Evolutionary conservation across 2,113 vertebrate genomes (phyloP), one percentile per base, ranked within the genome.

Genomic region (Sinocyclocheilus rhinocerous): DNA sequence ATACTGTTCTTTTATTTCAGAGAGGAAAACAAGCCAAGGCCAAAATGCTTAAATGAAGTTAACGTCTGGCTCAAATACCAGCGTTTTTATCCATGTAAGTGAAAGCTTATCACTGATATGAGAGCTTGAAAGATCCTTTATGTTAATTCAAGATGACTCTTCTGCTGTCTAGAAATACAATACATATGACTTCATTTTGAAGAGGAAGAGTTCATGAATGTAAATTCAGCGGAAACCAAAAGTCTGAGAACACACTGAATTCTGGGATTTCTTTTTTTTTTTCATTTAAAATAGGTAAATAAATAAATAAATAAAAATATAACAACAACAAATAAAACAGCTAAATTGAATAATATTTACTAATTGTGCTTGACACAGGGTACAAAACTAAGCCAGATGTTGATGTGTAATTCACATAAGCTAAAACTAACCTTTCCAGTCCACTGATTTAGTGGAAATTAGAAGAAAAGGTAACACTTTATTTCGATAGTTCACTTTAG

Each of bases 1-100:
- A 83, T 11, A 83, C 15, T 72, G 81, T 85, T 76, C 83, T 70
- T 76, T 85, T 33, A 73, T 59, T 80, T n/a, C 50, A 70, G 48
- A 70, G 12, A 22, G 6, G 15, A 80, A 72, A 26, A 20, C 81
- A 83, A 83, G 29, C 45, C 81, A 83, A 83, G 81, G 81, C 48
- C 63, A 72, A 83, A 83, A 69, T 9, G 45, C 29, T 72, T 13
- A 22, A 83, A 24, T 15, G 18, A 83, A 52, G 45, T 67, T 52
- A 18, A 5, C 0, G 26, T 55, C 33, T 83, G 81, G 63, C 80
- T 82, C 15, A 69, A 52, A 55, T 9, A 50, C 24, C 57, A 45
- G 33, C 22, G 42, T 50, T 50, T 69, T 22, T 45, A 65, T 80
- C 22, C 76, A 22, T 39, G 52, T 65, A 29, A 29, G n/a, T 67